These are phyloP conservation scores for Archivesica marissinica DNA, from an alignment of 1,140 invertebrate species.

Conservation along the genomic window DNA sequence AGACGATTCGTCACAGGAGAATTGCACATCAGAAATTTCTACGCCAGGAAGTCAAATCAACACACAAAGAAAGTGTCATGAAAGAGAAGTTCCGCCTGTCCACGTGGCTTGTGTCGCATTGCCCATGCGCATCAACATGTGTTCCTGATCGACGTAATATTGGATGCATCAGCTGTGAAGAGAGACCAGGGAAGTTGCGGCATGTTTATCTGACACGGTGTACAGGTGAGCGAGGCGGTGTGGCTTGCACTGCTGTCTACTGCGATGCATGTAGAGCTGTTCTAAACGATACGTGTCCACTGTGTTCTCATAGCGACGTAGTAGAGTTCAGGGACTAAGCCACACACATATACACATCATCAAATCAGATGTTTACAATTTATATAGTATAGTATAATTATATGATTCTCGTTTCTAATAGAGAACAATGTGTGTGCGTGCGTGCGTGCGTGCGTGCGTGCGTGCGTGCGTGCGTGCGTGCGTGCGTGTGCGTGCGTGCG, in stretches of 20 bases:
- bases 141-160: neutral
- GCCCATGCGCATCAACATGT: constrained; percentile 11
- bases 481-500: too few relatives aligned
- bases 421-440: too few relatives aligned
- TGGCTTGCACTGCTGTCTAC: constrained; percentile 11
- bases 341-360: too few relatives aligned
- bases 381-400: too few relatives aligned
- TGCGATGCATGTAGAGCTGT: constrained; percentile 22
- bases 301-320: constrained; percentile 21
- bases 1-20: constrained; percentile 29
- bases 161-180: constrained; percentile 38
- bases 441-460: too few relatives aligned
- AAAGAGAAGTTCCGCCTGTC: constrained; percentile 34
- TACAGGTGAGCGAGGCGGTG: neutral
- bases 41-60: constrained; percentile 41
- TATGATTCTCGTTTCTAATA: too few relatives aligned
- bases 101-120: constrained; percentile 3
- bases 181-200: neutral
- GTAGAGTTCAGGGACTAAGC: constrained; percentile 25
- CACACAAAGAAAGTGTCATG: constrained; percentile 37
- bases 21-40: constrained; percentile 31
- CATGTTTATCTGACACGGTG: neutral
- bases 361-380: too few relatives aligned
- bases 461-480: too few relatives aligned
- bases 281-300: constrained; percentile 18